phyloP scores from a whole-genome alignment of 2,113 vertebrate species.

The Pelusios castaneus region DNA sequence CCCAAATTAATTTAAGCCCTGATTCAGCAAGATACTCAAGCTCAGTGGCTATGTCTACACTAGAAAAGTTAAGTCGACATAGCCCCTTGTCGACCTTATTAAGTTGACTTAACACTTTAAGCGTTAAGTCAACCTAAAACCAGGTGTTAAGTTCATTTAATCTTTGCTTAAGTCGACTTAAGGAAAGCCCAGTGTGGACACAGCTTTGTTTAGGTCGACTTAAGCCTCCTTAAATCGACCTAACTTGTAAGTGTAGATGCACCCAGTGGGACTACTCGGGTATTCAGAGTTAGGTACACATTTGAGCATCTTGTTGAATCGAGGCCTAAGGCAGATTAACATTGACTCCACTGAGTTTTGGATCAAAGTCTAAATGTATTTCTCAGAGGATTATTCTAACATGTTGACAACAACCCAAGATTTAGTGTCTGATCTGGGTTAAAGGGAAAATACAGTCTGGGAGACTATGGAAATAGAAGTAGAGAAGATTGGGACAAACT shows the following conservation, averaged over 20 bases:
- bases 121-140: too few species aligned
- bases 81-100: too few species aligned
- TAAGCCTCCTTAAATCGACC: too few species aligned
- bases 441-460: background rate
- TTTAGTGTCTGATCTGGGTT: background rate
- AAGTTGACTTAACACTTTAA: too few species aligned
- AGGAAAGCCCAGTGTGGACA: too few species aligned
- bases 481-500: background rate
- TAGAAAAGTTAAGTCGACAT: too few species aligned
- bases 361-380: background rate
- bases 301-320: background rate
- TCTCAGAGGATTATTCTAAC: background rate
- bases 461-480: background rate
- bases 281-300: background rate
- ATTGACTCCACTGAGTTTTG: background rate
- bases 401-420: background rate
- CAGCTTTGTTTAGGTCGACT: too few species aligned
- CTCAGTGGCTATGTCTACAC: too few species aligned
- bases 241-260: too few species aligned
- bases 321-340: background rate
- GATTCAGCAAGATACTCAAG: background rate
- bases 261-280: accelerated
- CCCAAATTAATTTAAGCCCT: background rate
- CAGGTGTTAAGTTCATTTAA: too few species aligned
- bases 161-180: too few species aligned